Base-by-base conservation (phyloP, 2,797 vertebrate genomes). In the Xyrichtys novacula region DNA sequence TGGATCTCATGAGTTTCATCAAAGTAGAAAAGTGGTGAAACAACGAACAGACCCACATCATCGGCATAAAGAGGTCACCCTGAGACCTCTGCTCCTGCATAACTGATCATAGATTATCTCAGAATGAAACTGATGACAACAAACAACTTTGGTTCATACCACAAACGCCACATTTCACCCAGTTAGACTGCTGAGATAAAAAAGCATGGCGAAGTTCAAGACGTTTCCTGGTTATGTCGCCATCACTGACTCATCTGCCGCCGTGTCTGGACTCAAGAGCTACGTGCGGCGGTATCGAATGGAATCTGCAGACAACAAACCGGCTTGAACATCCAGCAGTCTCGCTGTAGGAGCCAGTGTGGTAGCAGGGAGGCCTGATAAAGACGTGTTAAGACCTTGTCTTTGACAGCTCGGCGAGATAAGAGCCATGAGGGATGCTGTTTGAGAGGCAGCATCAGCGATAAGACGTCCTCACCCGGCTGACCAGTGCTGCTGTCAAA, bases 361-460 rank as follows among this genome's bases (percentile, higher is more conserved):
- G 67, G 55, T 8, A 1, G 55, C 4, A 66, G 34, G 62, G 67
- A 38, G 40, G 73, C 12, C 80, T 68, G 89, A 90, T 88, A 89
- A 79, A 79, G 73, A 85, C 14, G 78, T 83, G 86, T 78, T 74
- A 28, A 72, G 83, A 74, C 85, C 78, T 81, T 17, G 71, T 71
- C 61, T 81, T 66, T 81, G 77, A 86, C 86, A 56, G 78, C 65
- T 78, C 67, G 39, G 73, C 58, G 39, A 43, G 88, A 89, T 87
- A 84, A 71, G 22, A 65, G 65, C 22, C 72, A 2, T 14, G 62
- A 78, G 74, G 6, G 60, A 79, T 25, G 76, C 76, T 29, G 54
- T 38, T 39, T n/a, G 44, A 54, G 80, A 67, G 71, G 70, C 32
- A 9, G 60, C 53, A 26, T 52, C 44, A 0, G 12, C 1, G 81